Conservation (phyloP, 64 coral and sea anemone genomes). For the Catalaphyllia jardinei region DNA sequence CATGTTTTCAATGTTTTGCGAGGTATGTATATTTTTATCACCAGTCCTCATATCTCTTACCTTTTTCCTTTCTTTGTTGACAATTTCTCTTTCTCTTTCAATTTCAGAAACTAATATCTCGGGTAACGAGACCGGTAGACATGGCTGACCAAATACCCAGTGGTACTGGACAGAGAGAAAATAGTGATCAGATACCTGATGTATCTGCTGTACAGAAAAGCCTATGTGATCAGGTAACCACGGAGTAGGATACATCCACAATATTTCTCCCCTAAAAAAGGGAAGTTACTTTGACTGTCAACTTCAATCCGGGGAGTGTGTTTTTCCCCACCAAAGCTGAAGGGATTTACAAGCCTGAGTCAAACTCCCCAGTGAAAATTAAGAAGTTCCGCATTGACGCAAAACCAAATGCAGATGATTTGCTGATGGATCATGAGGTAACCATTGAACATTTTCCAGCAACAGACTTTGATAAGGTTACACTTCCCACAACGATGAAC, state of each 20-base stretch:
- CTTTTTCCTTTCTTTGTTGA: constrained; percentile 17
- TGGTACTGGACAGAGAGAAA: constrained; percentile 3
- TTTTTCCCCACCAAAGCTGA: too few relatives aligned
- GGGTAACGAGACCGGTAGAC: not conserved
- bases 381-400: too few relatives aligned
- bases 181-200: constrained; percentile 5
- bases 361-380: too few relatives aligned
- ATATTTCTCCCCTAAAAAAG: not conserved
- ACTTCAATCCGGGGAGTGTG: too few relatives aligned
- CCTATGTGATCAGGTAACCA: constrained; percentile 15
- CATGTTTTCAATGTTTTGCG: constrained; percentile 16
- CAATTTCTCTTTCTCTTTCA: constrained; percentile 26
- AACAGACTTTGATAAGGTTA: too few relatives aligned
- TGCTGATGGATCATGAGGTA: too few relatives aligned
- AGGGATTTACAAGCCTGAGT: too few relatives aligned
- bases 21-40: constrained; percentile 27
- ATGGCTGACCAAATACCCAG: constrained; percentile 19
- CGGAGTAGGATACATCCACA: not conserved
- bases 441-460: too few relatives aligned
- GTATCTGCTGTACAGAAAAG: constrained; percentile 5
- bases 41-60: constrained; percentile 22
- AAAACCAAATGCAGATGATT: too few relatives aligned
- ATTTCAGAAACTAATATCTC: constrained; percentile 12
- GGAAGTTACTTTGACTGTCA: not conserved
- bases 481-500: too few relatives aligned